A percentile compares a stretch with the other conserved stretches of the same genome.
Conservation (phyloP, 2,888 invertebrate species). For the Linyphia triangularis region DNA sequence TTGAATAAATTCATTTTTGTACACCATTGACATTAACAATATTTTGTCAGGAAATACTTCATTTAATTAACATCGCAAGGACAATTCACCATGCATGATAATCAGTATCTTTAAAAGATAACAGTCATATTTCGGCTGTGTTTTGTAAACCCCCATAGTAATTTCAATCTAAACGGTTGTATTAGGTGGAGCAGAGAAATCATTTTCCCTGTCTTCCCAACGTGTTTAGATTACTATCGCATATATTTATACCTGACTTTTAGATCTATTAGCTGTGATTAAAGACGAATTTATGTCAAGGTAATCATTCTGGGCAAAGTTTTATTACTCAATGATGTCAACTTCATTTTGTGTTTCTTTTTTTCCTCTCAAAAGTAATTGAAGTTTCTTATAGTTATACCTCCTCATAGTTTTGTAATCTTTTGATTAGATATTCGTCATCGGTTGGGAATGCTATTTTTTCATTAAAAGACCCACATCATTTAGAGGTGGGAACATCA, state of each 20-base stretch:
- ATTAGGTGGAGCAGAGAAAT: constrained; percentile 31
- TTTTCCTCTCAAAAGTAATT: neutral
- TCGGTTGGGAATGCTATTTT: neutral
- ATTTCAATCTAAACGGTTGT: constrained; percentile 21
- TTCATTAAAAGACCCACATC: neutral
- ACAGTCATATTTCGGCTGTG: neutral
- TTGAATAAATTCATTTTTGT: neutral
- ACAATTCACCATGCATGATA: neutral
- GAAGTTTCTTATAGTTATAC: constrained; percentile 4
- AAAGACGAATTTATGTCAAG: constrained; percentile 60
- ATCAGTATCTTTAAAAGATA: neutral
- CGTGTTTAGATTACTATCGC: constrained; percentile 39
- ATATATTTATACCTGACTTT: constrained; percentile 36
- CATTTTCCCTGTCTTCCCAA: constrained; percentile 4
- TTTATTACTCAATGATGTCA: neutral
- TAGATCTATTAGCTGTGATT: constrained; percentile 55
- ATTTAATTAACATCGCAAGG: neutral
- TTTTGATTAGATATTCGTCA: constrained; percentile 17
- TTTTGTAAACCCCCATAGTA: neutral
- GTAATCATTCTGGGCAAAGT: neutral
- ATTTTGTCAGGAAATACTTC: neutral
- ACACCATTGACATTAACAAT: neutral
- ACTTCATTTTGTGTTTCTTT: neutral
- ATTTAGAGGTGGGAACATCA: neutral
- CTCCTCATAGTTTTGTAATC: neutral